Percentiles rank a stretch among this genome's conserved stretches.
Conservation (phyloP, 2,888 invertebrate genomes). For the Parnassius glacialis region DNA sequence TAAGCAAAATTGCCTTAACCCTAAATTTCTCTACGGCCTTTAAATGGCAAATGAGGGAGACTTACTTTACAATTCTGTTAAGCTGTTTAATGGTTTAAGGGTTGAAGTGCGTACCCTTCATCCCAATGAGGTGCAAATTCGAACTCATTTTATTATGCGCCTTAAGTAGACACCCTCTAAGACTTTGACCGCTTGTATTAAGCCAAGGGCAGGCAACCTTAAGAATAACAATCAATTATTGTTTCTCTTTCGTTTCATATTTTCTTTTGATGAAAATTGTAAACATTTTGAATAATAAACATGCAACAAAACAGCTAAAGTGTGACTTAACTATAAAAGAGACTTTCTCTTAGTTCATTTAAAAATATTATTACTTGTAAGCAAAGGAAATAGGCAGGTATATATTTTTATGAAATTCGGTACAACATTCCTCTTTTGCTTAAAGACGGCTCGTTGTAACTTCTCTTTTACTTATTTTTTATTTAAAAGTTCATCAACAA, state of each 20-base stretch:
- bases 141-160: not conserved
- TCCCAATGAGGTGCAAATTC: slow-evolving; percentile 18
- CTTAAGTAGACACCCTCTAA: not conserved
- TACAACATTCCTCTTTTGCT: no score
- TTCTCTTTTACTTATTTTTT: no score
- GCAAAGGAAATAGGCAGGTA: no score
- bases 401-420: no score
- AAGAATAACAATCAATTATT: not conserved
- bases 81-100: slow-evolving; percentile 23
- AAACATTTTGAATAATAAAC: no score
- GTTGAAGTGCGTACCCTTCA: slow-evolving; percentile 16
- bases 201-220: not conserved
- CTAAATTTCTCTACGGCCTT: slow-evolving; percentile 22
- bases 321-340: not conserved
- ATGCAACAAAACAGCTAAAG: no score
- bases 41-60: slow-evolving; percentile 23
- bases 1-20: slow-evolving; percentile 25
- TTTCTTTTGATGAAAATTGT: not conserved
- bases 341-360: no score
- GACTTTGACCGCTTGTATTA: not conserved
- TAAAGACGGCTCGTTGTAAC: no score
- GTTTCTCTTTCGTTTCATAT: not conserved
- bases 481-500: no score
- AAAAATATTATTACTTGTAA: no score
- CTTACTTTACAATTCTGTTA: slow-evolving; percentile 24